These are phyloP conservation scores for Lepisosteus osseus DNA, from an alignment of 2,113 vertebrate species.

Conservation along the genomic window DNA sequence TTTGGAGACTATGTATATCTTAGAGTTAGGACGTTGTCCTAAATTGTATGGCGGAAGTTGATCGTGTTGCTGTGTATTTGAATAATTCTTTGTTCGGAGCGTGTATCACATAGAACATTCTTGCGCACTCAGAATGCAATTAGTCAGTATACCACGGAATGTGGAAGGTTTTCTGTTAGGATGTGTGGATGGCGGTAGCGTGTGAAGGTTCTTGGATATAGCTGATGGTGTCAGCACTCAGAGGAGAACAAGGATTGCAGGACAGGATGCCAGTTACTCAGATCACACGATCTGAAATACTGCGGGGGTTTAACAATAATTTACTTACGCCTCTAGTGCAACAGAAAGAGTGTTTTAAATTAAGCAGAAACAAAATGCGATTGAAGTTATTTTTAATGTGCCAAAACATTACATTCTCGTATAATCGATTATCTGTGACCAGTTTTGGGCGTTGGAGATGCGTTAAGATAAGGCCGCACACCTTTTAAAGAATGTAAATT, in stretches of 20 bases:
- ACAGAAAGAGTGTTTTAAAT: slow-evolving; percentile 25
- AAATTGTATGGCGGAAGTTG: too few relatives aligned
- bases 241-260: not conserved
- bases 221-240: not conserved
- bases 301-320: slow-evolving; percentile 14
- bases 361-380: slow-evolving; percentile 9
- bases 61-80: too few relatives aligned
- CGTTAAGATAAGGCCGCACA: slow-evolving; percentile 5
- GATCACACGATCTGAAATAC: slow-evolving; percentile 11
- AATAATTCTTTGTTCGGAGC: too few relatives aligned
- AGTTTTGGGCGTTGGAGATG: slow-evolving; percentile 1
- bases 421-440: slow-evolving; percentile 32
- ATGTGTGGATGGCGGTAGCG: slow-evolving; percentile 3
- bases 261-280: not conserved
- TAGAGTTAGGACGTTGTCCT: too few relatives aligned
- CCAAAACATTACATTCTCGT: slow-evolving; percentile 30
- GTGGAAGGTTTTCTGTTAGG: not conserved
- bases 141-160: too few relatives aligned
- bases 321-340: not conserved
- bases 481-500: slow-evolving; percentile 21
- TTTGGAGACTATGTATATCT: too few relatives aligned
- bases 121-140: too few relatives aligned
- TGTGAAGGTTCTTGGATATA: not conserved
- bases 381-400: slow-evolving; percentile 22
- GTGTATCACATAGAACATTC: too few relatives aligned